These are phyloP conservation scores for Polydrusus pterygomalis DNA, from an alignment of 2,888 invertebrate species.

Conservation along the genomic window DNA sequence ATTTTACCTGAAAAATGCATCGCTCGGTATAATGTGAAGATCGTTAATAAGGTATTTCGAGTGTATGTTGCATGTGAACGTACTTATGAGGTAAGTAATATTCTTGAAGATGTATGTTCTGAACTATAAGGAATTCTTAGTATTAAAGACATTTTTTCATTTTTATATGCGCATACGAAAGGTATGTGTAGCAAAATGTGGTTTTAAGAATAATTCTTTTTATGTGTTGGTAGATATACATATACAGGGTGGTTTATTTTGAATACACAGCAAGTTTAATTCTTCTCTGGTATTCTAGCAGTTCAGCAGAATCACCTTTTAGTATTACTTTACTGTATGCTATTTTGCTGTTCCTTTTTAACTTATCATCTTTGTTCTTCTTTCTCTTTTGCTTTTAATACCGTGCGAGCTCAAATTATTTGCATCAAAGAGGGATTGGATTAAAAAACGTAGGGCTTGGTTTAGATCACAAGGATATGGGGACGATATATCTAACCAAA, in stretches of 20 bases:
- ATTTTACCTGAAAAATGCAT: conserved; percentile 35
- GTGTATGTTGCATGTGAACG: conserved; percentile 43
- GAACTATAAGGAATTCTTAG: background rate
- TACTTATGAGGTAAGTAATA: conserved; percentile 48
- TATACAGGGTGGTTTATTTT: background rate
- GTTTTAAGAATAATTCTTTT: background rate
- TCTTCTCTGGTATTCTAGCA: too few species aligned
- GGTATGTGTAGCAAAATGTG: conserved; percentile 12
- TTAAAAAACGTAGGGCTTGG: too few species aligned
- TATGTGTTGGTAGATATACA: background rate
- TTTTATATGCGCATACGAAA: background rate
- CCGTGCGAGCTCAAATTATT: too few species aligned
- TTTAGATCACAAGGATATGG: too few species aligned
- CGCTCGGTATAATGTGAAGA: conserved; percentile 48
- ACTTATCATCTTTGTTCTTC: too few species aligned
- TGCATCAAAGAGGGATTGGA: too few species aligned
- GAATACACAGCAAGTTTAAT: too few species aligned
- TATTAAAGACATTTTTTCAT: conserved; percentile 10
- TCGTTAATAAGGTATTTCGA: conserved; percentile 51
- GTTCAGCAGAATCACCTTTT: too few species aligned
- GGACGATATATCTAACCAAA: too few species aligned
- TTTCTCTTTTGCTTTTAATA: too few species aligned
- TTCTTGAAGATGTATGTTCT: conserved; percentile 18
- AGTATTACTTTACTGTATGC: too few species aligned
- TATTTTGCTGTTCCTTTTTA: too few species aligned